Conservation (phyloP, 2,113 vertebrate genomes). For the Microcebus ravelobensis region DNA sequence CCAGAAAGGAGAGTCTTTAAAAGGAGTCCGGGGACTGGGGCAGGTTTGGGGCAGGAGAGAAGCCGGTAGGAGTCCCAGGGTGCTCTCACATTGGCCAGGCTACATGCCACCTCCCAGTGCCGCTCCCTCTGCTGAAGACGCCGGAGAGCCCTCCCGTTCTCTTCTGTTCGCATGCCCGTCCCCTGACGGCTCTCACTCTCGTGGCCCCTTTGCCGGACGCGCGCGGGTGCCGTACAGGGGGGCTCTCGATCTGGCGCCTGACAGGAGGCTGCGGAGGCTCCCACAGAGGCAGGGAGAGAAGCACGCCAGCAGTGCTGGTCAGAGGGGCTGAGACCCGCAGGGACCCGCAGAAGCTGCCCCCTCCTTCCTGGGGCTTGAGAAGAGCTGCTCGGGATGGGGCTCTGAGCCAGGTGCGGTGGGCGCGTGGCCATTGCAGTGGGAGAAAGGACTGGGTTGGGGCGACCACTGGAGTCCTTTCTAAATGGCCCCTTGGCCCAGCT, state of each 20-base stretch:
- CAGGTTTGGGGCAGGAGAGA: neutral
- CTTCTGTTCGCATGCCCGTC: too few relatives aligned
- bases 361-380: neutral
- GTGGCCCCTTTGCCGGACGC: neutral
- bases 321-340: neutral
- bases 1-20: neutral
- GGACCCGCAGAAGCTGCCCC: too few relatives aligned
- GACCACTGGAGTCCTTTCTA: neutral
- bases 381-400: neutral
- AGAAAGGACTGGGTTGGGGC: neutral
- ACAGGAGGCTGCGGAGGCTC: neutral
- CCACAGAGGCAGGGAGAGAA: neutral
- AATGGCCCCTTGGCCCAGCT: neutral
- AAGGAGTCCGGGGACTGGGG: neutral
- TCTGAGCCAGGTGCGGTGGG: too few relatives aligned
- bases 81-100: neutral
- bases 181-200: neutral
- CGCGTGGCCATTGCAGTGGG: fast-evolving
- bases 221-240: too few relatives aligned
- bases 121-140: neutral
- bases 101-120: too few relatives aligned
- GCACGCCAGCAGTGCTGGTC: neutral
- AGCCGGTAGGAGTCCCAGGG: neutral
- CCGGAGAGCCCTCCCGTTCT: too few relatives aligned
- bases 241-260: neutral